Percentiles rank a stretch among this genome's conserved stretches.
These are phyloP conservation scores for Pararge aegeria DNA, from an alignment of 1,140 invertebrate genomes.

Conservation along the genomic window DNA sequence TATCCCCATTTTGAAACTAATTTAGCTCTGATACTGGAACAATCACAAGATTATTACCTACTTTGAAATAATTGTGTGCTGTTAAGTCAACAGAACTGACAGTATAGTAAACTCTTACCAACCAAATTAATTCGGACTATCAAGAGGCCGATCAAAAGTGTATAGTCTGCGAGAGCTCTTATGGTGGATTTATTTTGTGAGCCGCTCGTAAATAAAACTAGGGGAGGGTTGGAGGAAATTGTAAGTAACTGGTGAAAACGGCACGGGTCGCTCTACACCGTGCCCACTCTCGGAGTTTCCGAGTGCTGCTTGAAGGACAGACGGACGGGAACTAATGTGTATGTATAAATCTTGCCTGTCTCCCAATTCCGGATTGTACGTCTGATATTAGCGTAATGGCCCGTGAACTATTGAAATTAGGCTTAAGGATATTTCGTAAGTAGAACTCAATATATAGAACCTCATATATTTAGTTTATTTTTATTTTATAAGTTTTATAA, in stretches of 20 bases:
- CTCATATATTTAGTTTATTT: not conserved
- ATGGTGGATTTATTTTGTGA: conserved; percentile 49
- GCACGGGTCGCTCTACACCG: conserved; percentile 30
- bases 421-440: not conserved
- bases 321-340: conserved; percentile 29
- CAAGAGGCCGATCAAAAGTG: not conserved
- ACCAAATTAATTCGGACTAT: not conserved
- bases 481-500: too few relatives aligned
- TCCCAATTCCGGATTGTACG: conserved; percentile 18
- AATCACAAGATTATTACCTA: too few relatives aligned
- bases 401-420: conserved; percentile 30
- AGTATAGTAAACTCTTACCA: too few relatives aligned
- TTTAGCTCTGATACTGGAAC: too few relatives aligned
- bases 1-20: too few relatives aligned
- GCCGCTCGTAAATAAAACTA: conserved; percentile 45
- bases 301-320: conserved; percentile 30
- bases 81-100: too few relatives aligned
- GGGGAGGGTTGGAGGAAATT: conserved; percentile 39
- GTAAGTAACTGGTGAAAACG: conserved; percentile 50
- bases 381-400: conserved; percentile 26
- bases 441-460: not conserved
- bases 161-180: not conserved
- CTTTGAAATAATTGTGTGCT: too few relatives aligned
- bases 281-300: conserved; percentile 30
- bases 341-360: conserved; percentile 25